Evolutionary conservation across 2,888 invertebrate genomes (phyloP).

Genomic region (Pemphredon lugubris): DNA sequence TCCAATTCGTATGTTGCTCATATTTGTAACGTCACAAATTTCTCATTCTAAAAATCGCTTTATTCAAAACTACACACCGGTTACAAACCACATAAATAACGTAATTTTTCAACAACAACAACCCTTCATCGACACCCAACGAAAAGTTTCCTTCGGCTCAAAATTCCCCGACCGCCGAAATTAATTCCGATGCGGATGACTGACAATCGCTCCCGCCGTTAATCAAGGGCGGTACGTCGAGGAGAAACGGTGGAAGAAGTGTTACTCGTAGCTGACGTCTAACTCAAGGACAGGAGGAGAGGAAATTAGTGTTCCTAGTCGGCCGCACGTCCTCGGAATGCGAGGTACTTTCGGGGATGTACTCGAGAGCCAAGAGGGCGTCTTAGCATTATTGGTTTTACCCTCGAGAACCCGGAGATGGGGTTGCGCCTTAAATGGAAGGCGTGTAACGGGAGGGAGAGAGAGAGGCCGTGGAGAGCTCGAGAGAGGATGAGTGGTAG

Average conservation of each 20-base stretch:
- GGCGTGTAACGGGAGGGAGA: conserved; percentile 36
- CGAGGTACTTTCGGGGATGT: conserved; percentile 69
- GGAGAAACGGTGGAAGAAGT: conserved; percentile 30
- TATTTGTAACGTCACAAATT: no score
- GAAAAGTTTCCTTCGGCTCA: conserved; percentile 10
- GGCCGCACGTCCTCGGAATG: conserved; percentile 72
- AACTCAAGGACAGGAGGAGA: conserved; percentile 72
- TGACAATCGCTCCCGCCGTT: conserved; percentile 13
- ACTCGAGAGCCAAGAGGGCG: conserved; percentile 62
- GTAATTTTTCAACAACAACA: background rate
- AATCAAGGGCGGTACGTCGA: conserved; percentile 45
- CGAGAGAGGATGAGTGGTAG: conserved; percentile 6
- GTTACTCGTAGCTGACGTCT: conserved; percentile 73
- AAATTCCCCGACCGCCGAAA: conserved; percentile 29
- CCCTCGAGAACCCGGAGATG: conserved; percentile 62
- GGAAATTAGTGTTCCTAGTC: conserved; percentile 77
- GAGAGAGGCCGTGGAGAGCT: no score
- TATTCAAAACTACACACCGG: no score
- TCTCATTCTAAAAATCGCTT: no score
- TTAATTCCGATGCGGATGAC: no score
- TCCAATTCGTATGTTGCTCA: no score
- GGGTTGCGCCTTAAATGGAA: conserved; percentile 57
- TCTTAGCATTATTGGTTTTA: conserved; percentile 80
- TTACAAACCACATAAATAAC: no score
- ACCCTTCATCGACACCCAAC: background rate